phyloP scores from a whole-genome alignment of 1,140 invertebrate genomes.

The Listronotus oregonensis region DNA sequence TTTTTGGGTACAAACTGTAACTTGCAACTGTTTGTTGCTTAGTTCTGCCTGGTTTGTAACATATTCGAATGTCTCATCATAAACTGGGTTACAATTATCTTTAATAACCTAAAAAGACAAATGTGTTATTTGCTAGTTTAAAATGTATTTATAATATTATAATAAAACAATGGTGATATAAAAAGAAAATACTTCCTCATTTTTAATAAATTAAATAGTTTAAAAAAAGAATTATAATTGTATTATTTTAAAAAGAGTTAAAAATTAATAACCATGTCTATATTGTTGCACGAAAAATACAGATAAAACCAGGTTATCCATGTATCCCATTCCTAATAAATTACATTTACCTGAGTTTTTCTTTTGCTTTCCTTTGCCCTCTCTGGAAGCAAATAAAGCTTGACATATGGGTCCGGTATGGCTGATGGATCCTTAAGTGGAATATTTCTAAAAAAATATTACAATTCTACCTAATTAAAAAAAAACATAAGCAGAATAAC shows the following conservation, averaged over 20 bases:
- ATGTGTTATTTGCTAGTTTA: too few relatives aligned
- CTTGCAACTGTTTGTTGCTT: constrained; percentile 72
- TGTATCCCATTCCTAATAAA: too few relatives aligned
- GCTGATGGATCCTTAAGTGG: constrained; percentile 84
- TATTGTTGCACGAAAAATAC: too few relatives aligned
- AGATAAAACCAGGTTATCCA: too few relatives aligned
- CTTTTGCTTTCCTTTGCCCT: constrained; percentile 85
- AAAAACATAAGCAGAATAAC: not conserved
- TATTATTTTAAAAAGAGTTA: too few relatives aligned
- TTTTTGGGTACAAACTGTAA: constrained; percentile 84
- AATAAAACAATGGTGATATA: too few relatives aligned
- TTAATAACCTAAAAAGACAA: constrained; percentile 67
- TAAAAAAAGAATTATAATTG: too few relatives aligned
- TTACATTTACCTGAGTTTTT: constrained; percentile 74
- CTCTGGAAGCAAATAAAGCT: constrained; percentile 89
- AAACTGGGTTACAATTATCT: constrained; percentile 89
- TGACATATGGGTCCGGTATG: constrained; percentile 94
- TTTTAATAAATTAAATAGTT: too few relatives aligned
- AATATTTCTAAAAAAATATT: constrained; percentile 71
- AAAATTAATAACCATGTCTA: too few relatives aligned
- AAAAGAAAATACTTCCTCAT: too few relatives aligned
- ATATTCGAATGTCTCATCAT: constrained; percentile 90
- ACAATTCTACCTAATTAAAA: not conserved
- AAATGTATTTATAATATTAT: too few relatives aligned
- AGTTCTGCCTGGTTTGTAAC: constrained; percentile 77